These are phyloP conservation scores for Globodera ellingtonae DNA, from an alignment of 1,140 invertebrate genomes.

Conservation along the genomic window DNA sequence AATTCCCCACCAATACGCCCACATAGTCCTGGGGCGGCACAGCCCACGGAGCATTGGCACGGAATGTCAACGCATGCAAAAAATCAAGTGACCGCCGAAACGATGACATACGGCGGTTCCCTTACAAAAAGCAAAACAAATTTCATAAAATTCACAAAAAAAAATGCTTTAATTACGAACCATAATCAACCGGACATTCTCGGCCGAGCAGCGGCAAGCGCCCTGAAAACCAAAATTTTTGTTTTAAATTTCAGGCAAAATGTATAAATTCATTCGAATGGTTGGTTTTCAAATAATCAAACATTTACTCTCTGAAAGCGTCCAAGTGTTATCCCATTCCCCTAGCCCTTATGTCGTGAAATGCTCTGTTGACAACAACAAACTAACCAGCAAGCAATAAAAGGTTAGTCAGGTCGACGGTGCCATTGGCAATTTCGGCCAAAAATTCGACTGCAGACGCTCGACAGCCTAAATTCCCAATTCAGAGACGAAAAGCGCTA, in stretches of 20 bases:
- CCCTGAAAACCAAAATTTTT: background rate
- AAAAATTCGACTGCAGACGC: background rate
- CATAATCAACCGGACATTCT: background rate
- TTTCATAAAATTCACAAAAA: too few relatives aligned
- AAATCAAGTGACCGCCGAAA: background rate
- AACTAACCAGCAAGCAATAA: background rate
- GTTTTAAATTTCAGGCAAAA: background rate
- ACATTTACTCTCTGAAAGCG: too few relatives aligned
- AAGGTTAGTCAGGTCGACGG: background rate
- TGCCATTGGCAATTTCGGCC: background rate
- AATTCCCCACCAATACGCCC: background rate
- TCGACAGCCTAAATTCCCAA: background rate
- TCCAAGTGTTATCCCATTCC: too few relatives aligned
- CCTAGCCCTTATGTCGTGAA: too few relatives aligned
- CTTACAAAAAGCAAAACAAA: too few relatives aligned
- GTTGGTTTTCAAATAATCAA: too few relatives aligned
- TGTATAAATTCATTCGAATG: too few relatives aligned
- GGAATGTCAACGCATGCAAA: background rate
- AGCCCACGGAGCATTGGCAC: too few relatives aligned
- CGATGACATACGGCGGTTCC: background rate
- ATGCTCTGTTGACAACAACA: too few relatives aligned
- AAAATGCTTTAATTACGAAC: background rate
- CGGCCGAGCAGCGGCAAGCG: background rate
- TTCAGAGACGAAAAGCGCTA: background rate
- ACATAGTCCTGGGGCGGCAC: background rate